Percentiles rank a stretch among this genome's conserved stretches.
These are phyloP conservation scores for Myiopsitta monachus DNA, from an alignment of 2,113 vertebrate species.

Conservation along the genomic window DNA sequence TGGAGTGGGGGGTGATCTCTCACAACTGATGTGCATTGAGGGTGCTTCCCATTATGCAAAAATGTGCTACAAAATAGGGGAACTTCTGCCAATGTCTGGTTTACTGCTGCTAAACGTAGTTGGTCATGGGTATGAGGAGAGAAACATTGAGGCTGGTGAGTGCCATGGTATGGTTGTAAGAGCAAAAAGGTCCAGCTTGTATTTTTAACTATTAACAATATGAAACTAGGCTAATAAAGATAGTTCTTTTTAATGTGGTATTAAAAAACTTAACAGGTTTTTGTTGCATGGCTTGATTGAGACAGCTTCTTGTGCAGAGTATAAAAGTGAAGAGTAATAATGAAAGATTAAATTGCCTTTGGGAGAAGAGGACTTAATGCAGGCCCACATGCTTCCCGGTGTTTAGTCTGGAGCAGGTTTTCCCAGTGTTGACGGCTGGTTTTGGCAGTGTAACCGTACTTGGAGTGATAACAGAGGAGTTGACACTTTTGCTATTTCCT, in stretches of 20 bases:
- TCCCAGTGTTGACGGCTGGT: not conserved
- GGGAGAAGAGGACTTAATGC: not conserved
- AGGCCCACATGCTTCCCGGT: not conserved
- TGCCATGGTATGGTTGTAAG: accelerated
- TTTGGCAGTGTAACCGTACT: not conserved
- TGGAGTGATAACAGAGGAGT: not conserved
- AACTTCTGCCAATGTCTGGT: not conserved
- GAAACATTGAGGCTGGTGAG: accelerated
- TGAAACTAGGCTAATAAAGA: not conserved
- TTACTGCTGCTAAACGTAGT: not conserved
- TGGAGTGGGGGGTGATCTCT: not conserved
- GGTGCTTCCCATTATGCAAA: not conserved
- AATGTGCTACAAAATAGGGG: not conserved
- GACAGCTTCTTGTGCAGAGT: not conserved
- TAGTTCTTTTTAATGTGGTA: not conserved
- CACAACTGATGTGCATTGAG: not conserved
- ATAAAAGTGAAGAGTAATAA: not conserved
- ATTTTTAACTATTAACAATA: not conserved
- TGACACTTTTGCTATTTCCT: not conserved
- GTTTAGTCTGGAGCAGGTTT: not conserved
- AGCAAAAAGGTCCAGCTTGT: not conserved
- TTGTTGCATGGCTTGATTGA: not conserved
- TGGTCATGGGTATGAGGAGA: accelerated
- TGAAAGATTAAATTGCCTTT: not conserved
- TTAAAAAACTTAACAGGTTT: not conserved